Evolutionary conservation across 92 coral and sea anemone species (phyloP).

Genomic region (Parazoanthus darwini): DNA sequence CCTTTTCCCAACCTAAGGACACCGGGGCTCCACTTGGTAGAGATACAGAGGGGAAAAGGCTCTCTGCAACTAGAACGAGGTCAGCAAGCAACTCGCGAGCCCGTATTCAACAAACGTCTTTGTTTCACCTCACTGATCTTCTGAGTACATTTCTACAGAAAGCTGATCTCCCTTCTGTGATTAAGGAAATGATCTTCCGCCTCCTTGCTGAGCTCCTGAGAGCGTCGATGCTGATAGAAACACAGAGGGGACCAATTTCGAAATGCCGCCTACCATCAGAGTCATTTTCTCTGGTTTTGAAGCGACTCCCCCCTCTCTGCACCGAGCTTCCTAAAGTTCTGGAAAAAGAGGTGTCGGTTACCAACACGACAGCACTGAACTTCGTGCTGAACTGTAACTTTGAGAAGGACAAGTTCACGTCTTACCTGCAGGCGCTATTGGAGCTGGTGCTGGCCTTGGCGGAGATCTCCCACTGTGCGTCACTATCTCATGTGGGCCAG

Average conservation of each 20-base stretch:
- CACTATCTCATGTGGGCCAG: conserved; percentile 1
- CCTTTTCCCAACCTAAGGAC: background rate
- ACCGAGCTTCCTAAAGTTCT: conserved; percentile 84
- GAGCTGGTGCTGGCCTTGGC: conserved; percentile 81
- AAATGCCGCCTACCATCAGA: conserved; percentile 50
- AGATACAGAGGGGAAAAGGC: background rate
- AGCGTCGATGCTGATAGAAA: conserved; percentile 52
- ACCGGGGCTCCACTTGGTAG: background rate
- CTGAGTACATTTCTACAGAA: conserved; percentile 61
- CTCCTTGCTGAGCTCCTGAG: conserved; percentile 86
- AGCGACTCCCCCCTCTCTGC: conserved; percentile 74
- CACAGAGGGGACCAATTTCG: conserved; percentile 34
- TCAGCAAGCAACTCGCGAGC: background rate
- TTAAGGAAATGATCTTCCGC: conserved; percentile 77
- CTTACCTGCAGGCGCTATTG: conserved; percentile 90
- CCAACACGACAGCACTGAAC: conserved; percentile 81
- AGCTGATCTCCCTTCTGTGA: conserved; percentile 63
- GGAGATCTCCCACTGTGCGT: conserved; percentile 57
- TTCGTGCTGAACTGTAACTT: conserved; percentile 91
- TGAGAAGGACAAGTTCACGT: conserved; percentile 90
- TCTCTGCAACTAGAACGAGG: conserved; percentile 8
- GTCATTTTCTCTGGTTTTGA: conserved; percentile 52
- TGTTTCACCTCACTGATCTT: conserved; percentile 56
- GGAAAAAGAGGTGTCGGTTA: conserved; percentile 89
- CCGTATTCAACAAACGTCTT: conserved; percentile 31